These are phyloP conservation scores for Phoebastria nigripes DNA, from an alignment of 2,797 vertebrate genomes.

Conservation along the genomic window DNA sequence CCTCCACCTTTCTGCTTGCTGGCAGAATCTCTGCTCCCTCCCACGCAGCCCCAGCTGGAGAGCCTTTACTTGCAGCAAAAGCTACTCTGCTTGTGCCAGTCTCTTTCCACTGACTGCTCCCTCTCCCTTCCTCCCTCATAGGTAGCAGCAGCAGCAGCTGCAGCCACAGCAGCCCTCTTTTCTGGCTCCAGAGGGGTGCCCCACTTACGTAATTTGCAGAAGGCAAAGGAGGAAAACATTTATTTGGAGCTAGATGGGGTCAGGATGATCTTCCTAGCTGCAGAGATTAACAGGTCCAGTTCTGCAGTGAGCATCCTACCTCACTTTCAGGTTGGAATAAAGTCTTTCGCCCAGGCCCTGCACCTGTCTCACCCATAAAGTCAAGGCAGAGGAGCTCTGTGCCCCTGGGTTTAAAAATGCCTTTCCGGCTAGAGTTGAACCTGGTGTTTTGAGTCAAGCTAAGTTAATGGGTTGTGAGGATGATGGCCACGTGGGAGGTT, in stretches of 20 bases:
- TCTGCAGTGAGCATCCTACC: not conserved
- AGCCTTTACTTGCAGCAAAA: not conserved
- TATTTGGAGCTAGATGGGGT: not conserved
- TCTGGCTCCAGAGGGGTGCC: not conserved
- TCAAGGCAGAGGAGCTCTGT: not conserved
- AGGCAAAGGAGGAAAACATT: not conserved
- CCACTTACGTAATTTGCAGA: not conserved
- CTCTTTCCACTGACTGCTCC: not conserved
- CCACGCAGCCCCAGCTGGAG: constrained; percentile 7
- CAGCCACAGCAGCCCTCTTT: not conserved
- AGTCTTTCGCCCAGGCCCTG: not conserved
- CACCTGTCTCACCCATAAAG: not conserved
- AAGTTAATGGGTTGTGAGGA: not conserved
- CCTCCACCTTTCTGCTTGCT: not conserved
- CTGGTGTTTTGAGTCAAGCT: not conserved
- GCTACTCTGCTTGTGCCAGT: not conserved
- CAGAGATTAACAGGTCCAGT: not conserved
- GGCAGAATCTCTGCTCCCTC: not conserved
- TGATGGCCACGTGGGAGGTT: not conserved
- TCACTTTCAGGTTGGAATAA: not conserved
- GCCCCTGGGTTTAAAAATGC: not conserved
- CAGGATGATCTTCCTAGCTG: not conserved
- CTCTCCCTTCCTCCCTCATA: not conserved
- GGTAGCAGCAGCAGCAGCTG: not conserved
- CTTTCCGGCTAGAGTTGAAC: not conserved